Conservation (phyloP, 2,888 invertebrate species). For the Ptilodon capucinus region DNA sequence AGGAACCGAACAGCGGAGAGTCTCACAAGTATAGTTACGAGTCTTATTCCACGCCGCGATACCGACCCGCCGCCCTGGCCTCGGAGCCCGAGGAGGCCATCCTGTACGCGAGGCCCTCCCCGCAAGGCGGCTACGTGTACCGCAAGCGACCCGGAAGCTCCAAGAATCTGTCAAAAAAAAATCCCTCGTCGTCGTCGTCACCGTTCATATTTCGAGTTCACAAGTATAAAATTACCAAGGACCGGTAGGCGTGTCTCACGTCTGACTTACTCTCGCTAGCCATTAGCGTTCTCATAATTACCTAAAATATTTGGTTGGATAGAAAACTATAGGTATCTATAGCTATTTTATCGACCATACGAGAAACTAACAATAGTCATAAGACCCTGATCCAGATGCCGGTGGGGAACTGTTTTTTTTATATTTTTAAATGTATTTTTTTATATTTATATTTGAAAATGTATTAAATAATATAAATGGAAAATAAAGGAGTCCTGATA, state of each 20-base stretch:
- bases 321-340: no score
- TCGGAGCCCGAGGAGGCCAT: slow-evolving; percentile 36
- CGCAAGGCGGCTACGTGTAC: slow-evolving; percentile 63
- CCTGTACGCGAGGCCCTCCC: slow-evolving; percentile 63
- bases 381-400: no score
- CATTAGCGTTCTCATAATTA: no score
- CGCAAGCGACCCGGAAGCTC: slow-evolving; percentile 38
- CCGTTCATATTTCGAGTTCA: slow-evolving; percentile 64
- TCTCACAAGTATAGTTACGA: neutral
- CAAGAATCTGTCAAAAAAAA: slow-evolving; percentile 17
- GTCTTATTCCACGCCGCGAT: neutral
- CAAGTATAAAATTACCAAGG: slow-evolving; percentile 52
- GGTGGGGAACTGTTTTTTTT: no score
- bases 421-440: no score
- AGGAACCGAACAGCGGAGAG: neutral
- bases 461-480: no score
- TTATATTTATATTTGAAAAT: no score
- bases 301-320: no score
- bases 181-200: slow-evolving; percentile 24
- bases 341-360: no score
- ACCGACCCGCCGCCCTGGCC: slow-evolving; percentile 9
- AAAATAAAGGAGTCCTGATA: no score
- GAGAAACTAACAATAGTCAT: no score
- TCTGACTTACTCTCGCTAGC: no score
- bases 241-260: slow-evolving; percentile 37